Base-by-base conservation (phyloP, 2,113 vertebrate species). In the Epinephelus cyanopodus region DNA sequence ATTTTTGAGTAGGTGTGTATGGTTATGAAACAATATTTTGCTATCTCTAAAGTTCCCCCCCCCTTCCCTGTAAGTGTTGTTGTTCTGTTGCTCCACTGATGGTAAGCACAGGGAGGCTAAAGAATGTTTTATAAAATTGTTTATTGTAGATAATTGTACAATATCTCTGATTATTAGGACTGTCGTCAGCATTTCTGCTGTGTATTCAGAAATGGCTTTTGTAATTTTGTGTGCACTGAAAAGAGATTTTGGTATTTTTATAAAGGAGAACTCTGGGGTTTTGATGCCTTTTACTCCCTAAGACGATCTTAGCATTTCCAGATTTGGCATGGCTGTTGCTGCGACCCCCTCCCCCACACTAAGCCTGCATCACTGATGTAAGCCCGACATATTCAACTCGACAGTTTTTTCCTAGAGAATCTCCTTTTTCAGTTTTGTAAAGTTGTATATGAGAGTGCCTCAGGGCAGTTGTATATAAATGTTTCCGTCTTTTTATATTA, bases 91-190 rank as follows among this genome's bases (percentile, higher is more conserved):
- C 77, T 92, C 89, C 52, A 57, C 83, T 87, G 81, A 85, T 66
- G 42, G 64, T 78, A 88, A 79, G 78, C 86, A 84, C 87, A 68
- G 88, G 86, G 81, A 87, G 70, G 79, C 54, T 78, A 84, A 93
- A 89, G 87, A 91, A 90, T 87, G 89, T 94, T 92, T 94, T 93
- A 88, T 94, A 92, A 91, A 92, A 76, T 64, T 88, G 86, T 94
- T 92, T 90, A 93, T 94, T 96, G 95, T 95, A 95, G 92, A 96
- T 96, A 95, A 84, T 87, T 95, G 95, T 96, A 95, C 85, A 94
- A 93, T 93, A 92, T 88, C 70, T 91, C 74, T 90, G 82, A 94
- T 92, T 92, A 81, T 77, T 92, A 89, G 81, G 73, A 89, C 73
- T 87, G 70, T 90, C 23, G 78, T 93, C 60, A 23, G 64, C 86